These are phyloP conservation scores for Nyctalus aviator DNA, from an alignment of 2,797 vertebrate species.

Conservation along the genomic window DNA sequence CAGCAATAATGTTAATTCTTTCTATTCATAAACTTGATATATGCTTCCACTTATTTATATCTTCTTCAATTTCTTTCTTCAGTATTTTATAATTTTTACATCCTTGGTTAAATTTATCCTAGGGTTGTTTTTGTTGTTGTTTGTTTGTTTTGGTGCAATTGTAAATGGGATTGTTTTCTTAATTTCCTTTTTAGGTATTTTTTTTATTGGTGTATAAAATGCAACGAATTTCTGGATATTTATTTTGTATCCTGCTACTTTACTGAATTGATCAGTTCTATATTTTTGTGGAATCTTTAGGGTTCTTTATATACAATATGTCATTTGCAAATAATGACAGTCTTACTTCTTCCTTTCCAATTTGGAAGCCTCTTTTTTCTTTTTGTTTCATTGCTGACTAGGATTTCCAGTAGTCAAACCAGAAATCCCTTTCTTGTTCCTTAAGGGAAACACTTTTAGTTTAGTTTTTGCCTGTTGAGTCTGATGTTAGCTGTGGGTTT, in stretches of 20 bases:
- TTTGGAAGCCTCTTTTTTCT: neutral
- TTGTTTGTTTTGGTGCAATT: no score
- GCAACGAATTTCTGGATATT: neutral
- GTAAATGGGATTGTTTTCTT: no score
- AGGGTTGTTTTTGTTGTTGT: no score
- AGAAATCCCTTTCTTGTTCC: neutral
- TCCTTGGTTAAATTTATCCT: no score
- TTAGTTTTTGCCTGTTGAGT: neutral
- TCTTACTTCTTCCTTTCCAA: neutral
- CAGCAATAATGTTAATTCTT: no score
- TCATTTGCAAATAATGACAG: neutral
- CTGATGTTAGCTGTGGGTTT: no score
- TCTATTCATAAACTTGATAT: no score
- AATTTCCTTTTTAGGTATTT: neutral
- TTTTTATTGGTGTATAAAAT: neutral
- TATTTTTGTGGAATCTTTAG: neutral
- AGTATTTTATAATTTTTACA: no score
- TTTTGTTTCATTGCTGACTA: neutral
- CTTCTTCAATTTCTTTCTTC: no score
- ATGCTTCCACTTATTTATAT: no score
- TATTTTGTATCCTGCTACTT: neutral
- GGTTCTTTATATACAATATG: neutral
- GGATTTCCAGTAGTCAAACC: neutral
- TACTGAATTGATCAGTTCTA: neutral
- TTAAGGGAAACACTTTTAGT: neutral